phyloP scores from a whole-genome alignment of 2,797 vertebrate genomes.

The Pseudochirops corinnae region DNA sequence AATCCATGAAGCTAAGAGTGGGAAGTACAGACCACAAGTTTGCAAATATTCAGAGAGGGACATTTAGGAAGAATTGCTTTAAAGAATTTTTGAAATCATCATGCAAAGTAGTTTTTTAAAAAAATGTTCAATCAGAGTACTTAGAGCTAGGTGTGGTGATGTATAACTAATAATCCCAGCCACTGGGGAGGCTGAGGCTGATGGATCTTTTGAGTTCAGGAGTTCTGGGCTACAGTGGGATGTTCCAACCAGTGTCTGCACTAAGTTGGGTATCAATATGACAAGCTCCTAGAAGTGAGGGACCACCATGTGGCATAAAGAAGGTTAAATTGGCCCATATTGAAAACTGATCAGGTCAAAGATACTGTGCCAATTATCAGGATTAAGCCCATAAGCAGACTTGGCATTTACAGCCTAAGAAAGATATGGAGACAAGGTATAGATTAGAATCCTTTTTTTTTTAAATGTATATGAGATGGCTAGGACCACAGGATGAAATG shows the following conservation, averaged over 20 bases:
- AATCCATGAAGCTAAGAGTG: conserved; percentile 65
- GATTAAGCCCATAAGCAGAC: background rate
- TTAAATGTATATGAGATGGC: background rate
- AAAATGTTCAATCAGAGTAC: background rate
- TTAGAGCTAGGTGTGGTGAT: background rate
- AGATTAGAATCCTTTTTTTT: background rate
- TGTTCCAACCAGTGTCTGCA: background rate
- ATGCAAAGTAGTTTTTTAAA: conserved; percentile 26
- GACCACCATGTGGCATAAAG: background rate
- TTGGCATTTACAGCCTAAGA: background rate
- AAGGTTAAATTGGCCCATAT: background rate
- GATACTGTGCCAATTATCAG: background rate
- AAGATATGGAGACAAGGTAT: background rate
- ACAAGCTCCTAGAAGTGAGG: background rate
- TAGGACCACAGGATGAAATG: background rate
- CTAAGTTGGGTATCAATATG: background rate
- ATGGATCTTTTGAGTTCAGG: background rate
- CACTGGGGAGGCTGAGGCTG: background rate
- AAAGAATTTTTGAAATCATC: conserved; percentile 47
- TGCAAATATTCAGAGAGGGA: conserved; percentile 65
- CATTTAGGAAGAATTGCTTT: conserved; percentile 71
- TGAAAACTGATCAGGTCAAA: background rate
- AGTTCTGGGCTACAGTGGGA: background rate
- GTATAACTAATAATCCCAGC: background rate
- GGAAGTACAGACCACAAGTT: conserved; percentile 70